Percentiles rank a stretch among this genome's conserved stretches.
Evolutionary conservation across 2,113 vertebrate genomes (phyloP).

Genomic region (Dissostichus mawsoni): DNA sequence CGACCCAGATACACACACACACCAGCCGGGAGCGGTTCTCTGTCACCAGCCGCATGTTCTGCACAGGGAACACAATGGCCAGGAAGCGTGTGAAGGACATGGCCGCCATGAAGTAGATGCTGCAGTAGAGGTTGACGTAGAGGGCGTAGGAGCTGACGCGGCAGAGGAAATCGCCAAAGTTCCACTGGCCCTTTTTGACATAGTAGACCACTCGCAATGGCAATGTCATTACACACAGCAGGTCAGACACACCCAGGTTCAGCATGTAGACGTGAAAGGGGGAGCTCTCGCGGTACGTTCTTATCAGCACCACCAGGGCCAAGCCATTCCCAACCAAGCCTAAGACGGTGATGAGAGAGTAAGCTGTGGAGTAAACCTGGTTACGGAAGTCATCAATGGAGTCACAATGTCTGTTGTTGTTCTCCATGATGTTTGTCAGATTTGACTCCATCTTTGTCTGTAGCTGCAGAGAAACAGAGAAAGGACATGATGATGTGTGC

Average conservation of each 20-base stretch:
- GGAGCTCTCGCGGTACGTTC: constrained; percentile 84
- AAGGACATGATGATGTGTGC: neutral
- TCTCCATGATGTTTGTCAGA: neutral
- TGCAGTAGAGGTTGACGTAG: constrained; percentile 97
- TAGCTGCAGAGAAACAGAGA: constrained; percentile 32
- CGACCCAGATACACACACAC: constrained; percentile 89
- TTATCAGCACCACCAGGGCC: constrained; percentile 89
- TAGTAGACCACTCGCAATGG: constrained; percentile 94
- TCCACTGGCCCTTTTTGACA: constrained; percentile 89
- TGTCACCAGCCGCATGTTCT: constrained; percentile 87
- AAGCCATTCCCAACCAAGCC: constrained; percentile 91
- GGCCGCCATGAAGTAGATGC: constrained; percentile 96
- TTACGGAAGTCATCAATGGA: constrained; percentile 94
- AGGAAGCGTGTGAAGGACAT: constrained; percentile 96
- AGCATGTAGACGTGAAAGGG: constrained; percentile 95
- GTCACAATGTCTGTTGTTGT: constrained; percentile 38
- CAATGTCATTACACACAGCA: constrained; percentile 92
- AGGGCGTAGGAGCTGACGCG: constrained; percentile 91
- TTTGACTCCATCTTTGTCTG: constrained; percentile 48
- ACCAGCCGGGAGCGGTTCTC: constrained; percentile 86
- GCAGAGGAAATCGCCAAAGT: constrained; percentile 90
- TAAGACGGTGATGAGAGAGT: constrained; percentile 90
- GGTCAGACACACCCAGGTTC: constrained; percentile 92
- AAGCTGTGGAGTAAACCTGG: constrained; percentile 91
- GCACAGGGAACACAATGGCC: constrained; percentile 94